Evolutionary conservation across 2,797 vertebrate genomes (phyloP).

Genomic region (Anguilla megastoma): DNA sequence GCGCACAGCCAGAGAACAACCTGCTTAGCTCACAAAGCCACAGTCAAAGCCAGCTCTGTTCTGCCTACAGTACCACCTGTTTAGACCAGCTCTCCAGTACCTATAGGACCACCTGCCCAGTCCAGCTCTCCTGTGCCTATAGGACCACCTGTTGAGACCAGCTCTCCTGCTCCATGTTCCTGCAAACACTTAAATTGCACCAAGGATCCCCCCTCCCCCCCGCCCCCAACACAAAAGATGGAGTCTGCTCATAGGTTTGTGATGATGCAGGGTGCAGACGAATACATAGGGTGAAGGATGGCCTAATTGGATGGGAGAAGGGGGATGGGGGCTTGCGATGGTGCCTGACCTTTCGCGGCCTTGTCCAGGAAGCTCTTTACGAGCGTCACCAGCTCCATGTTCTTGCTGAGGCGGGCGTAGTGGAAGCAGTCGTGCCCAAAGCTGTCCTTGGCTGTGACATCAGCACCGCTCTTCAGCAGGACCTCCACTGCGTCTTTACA

Average conservation of each 20-base stretch:
- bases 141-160: background rate
- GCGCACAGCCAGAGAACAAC: background rate
- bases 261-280: background rate
- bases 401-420: conserved; percentile 90
- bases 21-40: background rate
- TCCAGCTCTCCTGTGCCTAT: no score
- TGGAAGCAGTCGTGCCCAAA: conserved; percentile 86
- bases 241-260: background rate
- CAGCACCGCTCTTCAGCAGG: conserved; percentile 80
- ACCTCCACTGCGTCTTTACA: conserved; percentile 93
- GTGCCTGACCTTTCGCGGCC: conserved; percentile 75
- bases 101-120: no score
- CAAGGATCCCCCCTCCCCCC: no score
- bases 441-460: conserved; percentile 78
- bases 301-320: background rate
- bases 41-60: background rate
- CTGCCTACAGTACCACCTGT: background rate
- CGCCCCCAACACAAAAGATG: background rate
- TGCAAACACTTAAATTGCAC: background rate
- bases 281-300: background rate
- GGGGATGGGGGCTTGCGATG: background rate
- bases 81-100: background rate
- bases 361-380: conserved; percentile 83
- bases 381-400: conserved; percentile 78
- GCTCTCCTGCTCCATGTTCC: background rate